phyloP scores from a whole-genome alignment of 2,797 vertebrate genomes.

The Amblyopsis hoosieri region DNA sequence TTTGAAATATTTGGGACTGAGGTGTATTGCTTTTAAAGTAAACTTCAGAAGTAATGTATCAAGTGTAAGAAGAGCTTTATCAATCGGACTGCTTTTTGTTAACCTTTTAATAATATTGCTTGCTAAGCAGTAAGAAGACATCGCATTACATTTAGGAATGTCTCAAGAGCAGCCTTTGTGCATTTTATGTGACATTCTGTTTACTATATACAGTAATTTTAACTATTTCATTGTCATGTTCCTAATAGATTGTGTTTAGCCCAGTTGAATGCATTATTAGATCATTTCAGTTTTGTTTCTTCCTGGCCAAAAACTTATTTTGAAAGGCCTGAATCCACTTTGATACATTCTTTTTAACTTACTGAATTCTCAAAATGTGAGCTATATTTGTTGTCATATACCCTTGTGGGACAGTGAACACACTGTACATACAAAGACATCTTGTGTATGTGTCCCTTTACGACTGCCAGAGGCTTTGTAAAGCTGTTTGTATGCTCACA shows the following conservation, averaged over 20 bases:
- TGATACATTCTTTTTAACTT: constrained; percentile 45
- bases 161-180: constrained; percentile 32
- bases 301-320: background rate
- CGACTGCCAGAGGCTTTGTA: constrained; percentile 40
- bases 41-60: background rate
- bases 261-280: constrained; percentile 2
- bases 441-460: constrained; percentile 50
- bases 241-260: background rate
- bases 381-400: constrained; percentile 1
- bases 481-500: constrained; percentile 22
- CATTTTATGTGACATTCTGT: constrained; percentile 10
- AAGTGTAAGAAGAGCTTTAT: background rate
- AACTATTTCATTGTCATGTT: constrained; percentile 7
- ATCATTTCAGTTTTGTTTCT: background rate
- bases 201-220: constrained; percentile 4
- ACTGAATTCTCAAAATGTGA: constrained; percentile 8
- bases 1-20: constrained; percentile 22
- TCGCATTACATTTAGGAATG: constrained; percentile 25
- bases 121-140: constrained; percentile 24
- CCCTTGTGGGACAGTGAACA: constrained; percentile 1
- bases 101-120: constrained; percentile 19
- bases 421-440: constrained; percentile 11
- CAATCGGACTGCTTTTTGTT: background rate
- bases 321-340: constrained; percentile 1
- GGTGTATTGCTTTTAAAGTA: background rate